Evolutionary conservation across 2,888 invertebrate species (phyloP), one percentile per base, ranked within the genome.

Genomic region (Clunio marinus): DNA sequence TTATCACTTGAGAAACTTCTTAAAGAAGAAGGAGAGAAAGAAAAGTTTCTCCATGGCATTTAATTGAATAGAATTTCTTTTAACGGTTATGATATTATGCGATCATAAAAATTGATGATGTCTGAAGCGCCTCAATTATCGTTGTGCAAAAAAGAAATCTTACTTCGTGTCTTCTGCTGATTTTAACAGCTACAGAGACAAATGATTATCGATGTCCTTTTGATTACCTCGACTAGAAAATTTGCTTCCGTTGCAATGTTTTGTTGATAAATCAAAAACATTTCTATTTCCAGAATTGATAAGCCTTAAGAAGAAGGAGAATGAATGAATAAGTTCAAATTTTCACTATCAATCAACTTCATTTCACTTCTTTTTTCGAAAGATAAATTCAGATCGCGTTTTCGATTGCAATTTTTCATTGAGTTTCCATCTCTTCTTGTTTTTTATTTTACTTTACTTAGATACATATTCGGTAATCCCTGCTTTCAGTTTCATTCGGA

Each of bases 41-140:
- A 17, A 7, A 17, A 51, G 13, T 22, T 46, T 65, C 25, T 28
- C 28, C 46, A 65, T 46, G 17, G 20, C 28, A 65, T 65, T 65
- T 65, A 65, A 65, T 65, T 65, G 63, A 65, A 65, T 65, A 65
- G 45, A 65, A 65, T 65, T 65, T 65, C 63, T 25, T 46, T 62
- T 65, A 65, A 65, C 63, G 45, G 46, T 65, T 65, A 65, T 65
- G 51, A n/a, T 13, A 41, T 65, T 24, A 41, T 62, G 22, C 62
- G 17, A 28, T 28, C 45, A 28, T 65, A 65, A 65, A 65, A 65
- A 65, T 65, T 65, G 63, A 65, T 65, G 63, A 65, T 65, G 63
- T 65, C 63, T 65, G 63, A 46, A 65, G 63, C 28, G 62, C 41
- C 35, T 62, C 41, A 41, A 41, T 41, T 41, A 41, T 41, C 41